These are phyloP conservation scores for Calidris pugnax DNA, from an alignment of 2,113 vertebrate genomes.

Conservation along the genomic window DNA sequence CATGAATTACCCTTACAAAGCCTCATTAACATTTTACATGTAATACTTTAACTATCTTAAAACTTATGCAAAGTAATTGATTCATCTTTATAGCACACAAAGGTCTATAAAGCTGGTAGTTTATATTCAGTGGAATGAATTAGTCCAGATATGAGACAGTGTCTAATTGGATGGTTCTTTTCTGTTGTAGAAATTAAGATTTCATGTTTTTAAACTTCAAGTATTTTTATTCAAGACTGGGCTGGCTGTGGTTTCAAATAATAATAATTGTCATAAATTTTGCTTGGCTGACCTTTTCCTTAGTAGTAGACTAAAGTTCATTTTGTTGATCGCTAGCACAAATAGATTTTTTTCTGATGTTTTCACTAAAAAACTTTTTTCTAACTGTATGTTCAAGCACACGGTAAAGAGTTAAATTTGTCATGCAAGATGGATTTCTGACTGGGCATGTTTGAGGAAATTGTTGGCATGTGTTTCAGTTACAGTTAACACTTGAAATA, in stretches of 20 bases:
- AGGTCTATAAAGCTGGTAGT: not conserved
- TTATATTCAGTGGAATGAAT: not conserved
- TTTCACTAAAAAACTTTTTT: not conserved
- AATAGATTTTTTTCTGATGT: not conserved
- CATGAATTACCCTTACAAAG: not conserved
- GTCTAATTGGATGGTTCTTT: not conserved
- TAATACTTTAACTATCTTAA: not conserved
- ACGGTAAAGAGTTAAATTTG: not conserved
- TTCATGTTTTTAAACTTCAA: not conserved
- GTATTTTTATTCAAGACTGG: not conserved
- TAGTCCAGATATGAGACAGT: not conserved
- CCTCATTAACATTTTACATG: not conserved
- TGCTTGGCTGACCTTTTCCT: not conserved
- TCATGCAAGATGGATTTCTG: not conserved
- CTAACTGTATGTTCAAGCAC: not conserved
- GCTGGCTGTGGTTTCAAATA: not conserved
- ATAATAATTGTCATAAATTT: not conserved
- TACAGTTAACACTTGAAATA: slow-evolving; percentile 16
- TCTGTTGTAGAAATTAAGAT: not conserved
- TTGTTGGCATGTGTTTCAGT: not conserved
- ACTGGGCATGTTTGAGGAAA: not conserved
- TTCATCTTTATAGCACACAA: not conserved
- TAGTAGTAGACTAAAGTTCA: not conserved
- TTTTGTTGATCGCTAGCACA: not conserved
- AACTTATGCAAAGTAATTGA: not conserved